Evolutionary conservation across 2,113 vertebrate species (phyloP), one percentile per base, ranked within the genome.

Genomic region (Zingel zingel): DNA sequence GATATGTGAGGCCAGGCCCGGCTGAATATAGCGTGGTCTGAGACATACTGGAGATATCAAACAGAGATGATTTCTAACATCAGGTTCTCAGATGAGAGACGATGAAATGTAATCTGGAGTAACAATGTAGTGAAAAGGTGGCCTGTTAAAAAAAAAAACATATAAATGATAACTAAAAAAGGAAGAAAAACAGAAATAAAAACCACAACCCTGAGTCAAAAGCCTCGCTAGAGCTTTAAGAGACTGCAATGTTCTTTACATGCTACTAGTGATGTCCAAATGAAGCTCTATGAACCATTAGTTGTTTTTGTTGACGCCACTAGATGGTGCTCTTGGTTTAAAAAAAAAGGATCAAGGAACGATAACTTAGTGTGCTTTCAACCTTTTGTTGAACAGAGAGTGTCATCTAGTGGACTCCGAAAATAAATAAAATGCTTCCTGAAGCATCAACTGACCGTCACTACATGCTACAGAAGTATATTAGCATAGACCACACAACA

Each of bases 1-100:
- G 53, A 86, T 72, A 76, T 30, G 36, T 69, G 79, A 74, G 21
- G 56, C 6, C 4, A 72, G 57, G 61, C 66, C 61, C 50, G 57
- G 23, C 47, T 71, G 66, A 68, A 54, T 64, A 39, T 9, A 14
- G 19, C 57, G 30, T 3, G 21, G n/a, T 47, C 71, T 48, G 53
- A 62, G 69, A 81, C 64, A 63, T 65, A 43, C 23, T 71, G 65
- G 23, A 59, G 59, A 64, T 50, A 61, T 69, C 16, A 58, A 43
- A 58, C 62, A 54, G 19, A 73, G 72, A 48, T 62, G 33, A 48
- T 21, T 19, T 47, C n/a, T 57, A 39, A 67, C 43, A 68, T 57
- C 25, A 39, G 48, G n/a, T 54, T 54, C 10, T 59, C n/a, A 54
- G 50, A 25, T n/a, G 57, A 14, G 1, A 47, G 59, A 70, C 15